Conservation (phyloP, 2,797 vertebrate species). For the Chelidonichthys spinosus region DNA sequence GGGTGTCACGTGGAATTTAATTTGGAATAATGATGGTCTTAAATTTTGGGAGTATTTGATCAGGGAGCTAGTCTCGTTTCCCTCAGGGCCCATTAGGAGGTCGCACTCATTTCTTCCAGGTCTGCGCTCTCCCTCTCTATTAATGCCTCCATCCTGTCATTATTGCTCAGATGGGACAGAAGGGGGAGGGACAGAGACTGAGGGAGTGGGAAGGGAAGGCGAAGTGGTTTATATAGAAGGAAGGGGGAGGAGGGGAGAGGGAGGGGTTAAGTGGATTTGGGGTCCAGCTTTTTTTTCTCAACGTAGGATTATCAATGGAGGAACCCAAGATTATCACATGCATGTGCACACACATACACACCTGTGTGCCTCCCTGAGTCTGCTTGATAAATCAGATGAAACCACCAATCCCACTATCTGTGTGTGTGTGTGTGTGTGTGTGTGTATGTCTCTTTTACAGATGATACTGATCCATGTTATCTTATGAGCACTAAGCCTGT, state of each 20-base stretch:
- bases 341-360: conserved; percentile 17
- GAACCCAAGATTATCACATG: conserved; percentile 24
- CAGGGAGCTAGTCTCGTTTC: conserved; percentile 62
- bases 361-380: not conserved
- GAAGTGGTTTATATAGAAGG: conserved; percentile 22
- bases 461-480: conserved; percentile 55
- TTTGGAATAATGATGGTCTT: conserved; percentile 61
- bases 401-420: conserved; percentile 8
- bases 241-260: conserved; percentile 20
- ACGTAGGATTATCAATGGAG: conserved; percentile 64
- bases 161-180: conserved; percentile 65
- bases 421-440: not conserved
- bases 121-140: conserved; percentile 59
- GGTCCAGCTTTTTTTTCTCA: conserved; percentile 60
- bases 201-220: conserved; percentile 5
- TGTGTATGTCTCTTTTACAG: conserved; percentile 25
- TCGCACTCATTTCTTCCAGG: conserved; percentile 42
- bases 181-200: conserved; percentile 35
- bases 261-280: conserved; percentile 70
- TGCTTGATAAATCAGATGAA: conserved; percentile 36
- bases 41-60: conserved; percentile 75
- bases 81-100: conserved; percentile 65
- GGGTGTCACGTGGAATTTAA: conserved; percentile 59
- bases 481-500: conserved; percentile 41
- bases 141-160: conserved; percentile 63